A percentile compares a stretch with the other conserved stretches of the same genome.
phyloP scores from a whole-genome alignment of 2,797 vertebrate genomes.

The Gallirallus australis region DNA sequence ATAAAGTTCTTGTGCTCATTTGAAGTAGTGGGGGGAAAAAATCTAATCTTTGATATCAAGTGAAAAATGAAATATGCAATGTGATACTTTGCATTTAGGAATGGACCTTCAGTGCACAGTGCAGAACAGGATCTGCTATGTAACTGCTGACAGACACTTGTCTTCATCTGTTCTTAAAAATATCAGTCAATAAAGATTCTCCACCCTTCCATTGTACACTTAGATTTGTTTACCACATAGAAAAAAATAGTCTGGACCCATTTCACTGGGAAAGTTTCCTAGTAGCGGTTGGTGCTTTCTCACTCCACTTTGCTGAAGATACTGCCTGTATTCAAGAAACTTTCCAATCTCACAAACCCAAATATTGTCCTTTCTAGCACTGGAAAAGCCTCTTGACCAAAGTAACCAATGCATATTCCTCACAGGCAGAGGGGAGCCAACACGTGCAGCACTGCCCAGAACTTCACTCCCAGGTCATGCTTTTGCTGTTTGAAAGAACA shows the following conservation, averaged over 20 bases:
- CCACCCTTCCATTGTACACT: background rate
- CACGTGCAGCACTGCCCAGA: fast-evolving
- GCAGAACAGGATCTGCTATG: background rate
- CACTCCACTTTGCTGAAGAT: background rate
- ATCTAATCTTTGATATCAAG: background rate
- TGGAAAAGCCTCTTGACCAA: background rate
- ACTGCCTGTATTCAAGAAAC: background rate
- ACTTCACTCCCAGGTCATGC: fast-evolving
- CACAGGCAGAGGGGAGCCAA: background rate
- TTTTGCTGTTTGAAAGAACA: background rate
- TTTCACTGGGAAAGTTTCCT: background rate
- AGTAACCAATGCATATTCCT: background rate
- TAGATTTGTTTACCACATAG: background rate
- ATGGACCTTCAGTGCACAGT: background rate
- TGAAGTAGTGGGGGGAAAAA: background rate
- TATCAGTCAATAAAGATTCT: background rate
- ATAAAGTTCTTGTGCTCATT: background rate
- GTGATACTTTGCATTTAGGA: background rate
- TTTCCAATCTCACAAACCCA: background rate
- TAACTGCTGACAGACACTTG: background rate
- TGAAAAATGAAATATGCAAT: background rate
- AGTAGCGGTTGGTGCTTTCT: background rate
- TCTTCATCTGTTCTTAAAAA: background rate
- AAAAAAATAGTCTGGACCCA: background rate
- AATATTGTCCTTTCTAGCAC: background rate